These are phyloP conservation scores for Boloria selene DNA, from an alignment of 2,888 invertebrate genomes.

Conservation along the genomic window DNA sequence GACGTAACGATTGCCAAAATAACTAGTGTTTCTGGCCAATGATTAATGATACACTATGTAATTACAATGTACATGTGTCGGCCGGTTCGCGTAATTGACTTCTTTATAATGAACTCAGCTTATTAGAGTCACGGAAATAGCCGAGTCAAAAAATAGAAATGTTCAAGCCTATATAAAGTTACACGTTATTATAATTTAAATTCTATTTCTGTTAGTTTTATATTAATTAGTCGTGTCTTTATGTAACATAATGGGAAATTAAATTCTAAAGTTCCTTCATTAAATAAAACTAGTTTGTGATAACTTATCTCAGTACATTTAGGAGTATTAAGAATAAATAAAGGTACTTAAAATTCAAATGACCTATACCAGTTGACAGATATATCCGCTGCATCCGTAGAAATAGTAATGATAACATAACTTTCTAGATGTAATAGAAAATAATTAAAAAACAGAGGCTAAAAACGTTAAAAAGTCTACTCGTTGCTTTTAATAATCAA, in stretches of 20 bases:
- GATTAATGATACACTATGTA: slow-evolving; percentile 67
- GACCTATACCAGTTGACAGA: background rate
- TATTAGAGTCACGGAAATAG: slow-evolving; percentile 29
- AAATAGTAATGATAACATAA: too few relatives aligned
- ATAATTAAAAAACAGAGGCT: background rate
- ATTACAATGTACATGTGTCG: slow-evolving; percentile 57
- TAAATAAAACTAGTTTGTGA: background rate
- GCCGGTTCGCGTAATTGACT: slow-evolving; percentile 52
- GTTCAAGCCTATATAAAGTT: slow-evolving; percentile 6
- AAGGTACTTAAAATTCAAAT: background rate
- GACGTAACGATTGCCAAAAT: slow-evolving; percentile 74
- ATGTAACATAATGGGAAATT: slow-evolving; percentile 1
- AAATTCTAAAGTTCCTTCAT: background rate
- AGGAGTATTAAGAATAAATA: background rate
- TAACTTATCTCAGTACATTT: background rate
- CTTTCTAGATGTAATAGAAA: background rate
- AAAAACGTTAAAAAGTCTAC: slow-evolving; percentile 2
- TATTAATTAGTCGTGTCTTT: background rate
- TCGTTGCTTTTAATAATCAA: slow-evolving; percentile 7
- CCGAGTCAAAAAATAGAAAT: slow-evolving; percentile 18
- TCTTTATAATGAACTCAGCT: slow-evolving; percentile 42
- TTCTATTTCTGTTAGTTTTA: slow-evolving; percentile 8
- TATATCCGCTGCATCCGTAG: background rate
- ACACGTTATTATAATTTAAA: slow-evolving; percentile 2
- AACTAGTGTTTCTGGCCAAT: slow-evolving; percentile 68